Conservation (phyloP, 2,888 invertebrate genomes). For the Subacronicta megacephala region DNA sequence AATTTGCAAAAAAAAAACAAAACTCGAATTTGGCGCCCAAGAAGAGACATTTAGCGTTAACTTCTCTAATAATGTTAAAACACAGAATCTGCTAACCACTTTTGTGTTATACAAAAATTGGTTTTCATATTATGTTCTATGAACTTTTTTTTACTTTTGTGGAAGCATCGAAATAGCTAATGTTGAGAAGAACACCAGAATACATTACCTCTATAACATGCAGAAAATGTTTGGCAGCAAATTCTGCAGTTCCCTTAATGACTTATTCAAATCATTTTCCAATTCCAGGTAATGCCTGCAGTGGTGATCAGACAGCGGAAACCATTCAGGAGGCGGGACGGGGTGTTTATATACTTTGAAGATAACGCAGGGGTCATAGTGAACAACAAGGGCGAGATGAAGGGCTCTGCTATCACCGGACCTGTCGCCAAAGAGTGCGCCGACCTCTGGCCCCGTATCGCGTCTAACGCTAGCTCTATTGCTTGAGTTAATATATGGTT, state of each 20-base stretch:
- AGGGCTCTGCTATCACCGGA: conserved; percentile 99
- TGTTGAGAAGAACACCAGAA: too few species aligned
- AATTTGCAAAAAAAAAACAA: too few species aligned
- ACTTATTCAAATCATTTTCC: not conserved
- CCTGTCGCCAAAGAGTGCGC: conserved; percentile 99
- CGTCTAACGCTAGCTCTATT: conserved; percentile 99
- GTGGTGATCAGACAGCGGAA: conserved; percentile 99
- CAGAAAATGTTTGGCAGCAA: too few species aligned
- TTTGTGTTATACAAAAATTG: too few species aligned
- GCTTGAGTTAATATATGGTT: conserved; percentile 90
- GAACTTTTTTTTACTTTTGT: too few species aligned
- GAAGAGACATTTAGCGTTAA: too few species aligned
- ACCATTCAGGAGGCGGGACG: conserved; percentile 99
- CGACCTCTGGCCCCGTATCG: conserved; percentile 99
- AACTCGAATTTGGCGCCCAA: too few species aligned
- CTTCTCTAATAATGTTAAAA: too few species aligned
- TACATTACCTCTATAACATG: not conserved
- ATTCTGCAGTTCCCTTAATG: too few species aligned
- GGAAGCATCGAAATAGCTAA: too few species aligned
- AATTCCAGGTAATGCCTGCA: conserved; percentile 97
- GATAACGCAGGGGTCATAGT: conserved; percentile 99
- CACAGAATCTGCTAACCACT: too few species aligned
- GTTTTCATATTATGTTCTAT: too few species aligned
- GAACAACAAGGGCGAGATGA: conserved; percentile 99
- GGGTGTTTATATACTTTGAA: conserved; percentile 99